Evolutionary conservation across 2,888 invertebrate genomes (phyloP).

Genomic region (Achlya flavicornis): DNA sequence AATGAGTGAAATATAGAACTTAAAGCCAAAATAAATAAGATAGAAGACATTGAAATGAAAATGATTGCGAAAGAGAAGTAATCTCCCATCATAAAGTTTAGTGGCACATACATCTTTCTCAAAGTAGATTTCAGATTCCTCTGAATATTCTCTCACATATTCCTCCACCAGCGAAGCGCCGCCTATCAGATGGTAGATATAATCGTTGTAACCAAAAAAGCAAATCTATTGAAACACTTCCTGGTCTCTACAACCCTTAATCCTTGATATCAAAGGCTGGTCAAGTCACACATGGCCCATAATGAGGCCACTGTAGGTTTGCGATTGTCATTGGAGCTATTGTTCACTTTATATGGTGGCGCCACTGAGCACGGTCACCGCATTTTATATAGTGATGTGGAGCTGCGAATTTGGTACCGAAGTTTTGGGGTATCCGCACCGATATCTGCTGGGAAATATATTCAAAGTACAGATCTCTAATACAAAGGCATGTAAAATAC

Average conservation of each 20-base stretch:
- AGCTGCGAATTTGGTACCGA: neutral
- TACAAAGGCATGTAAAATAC: neutral
- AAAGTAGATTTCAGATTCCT: neutral
- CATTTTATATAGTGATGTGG: constrained; percentile 22
- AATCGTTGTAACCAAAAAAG: constrained; percentile 9
- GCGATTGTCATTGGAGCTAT: constrained; percentile 79
- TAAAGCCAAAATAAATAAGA: no score
- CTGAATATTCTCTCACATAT: neutral
- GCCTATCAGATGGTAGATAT: neutral
- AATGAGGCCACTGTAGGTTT: constrained; percentile 68
- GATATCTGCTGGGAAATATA: neutral
- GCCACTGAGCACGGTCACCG: constrained; percentile 65
- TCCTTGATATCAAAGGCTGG: constrained; percentile 19
- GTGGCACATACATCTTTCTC: no score
- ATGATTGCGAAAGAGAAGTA: no score
- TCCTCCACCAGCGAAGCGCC: neutral
- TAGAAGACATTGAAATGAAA: no score
- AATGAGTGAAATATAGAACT: no score
- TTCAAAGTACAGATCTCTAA: neutral
- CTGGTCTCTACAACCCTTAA: constrained; percentile 19
- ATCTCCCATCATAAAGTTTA: no score
- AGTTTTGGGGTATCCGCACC: neutral
- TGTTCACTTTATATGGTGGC: constrained; percentile 81
- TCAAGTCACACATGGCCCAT: constrained; percentile 66
- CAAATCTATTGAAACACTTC: constrained; percentile 21